phyloP scores from a whole-genome alignment of 2,797 vertebrate species.

The Hoplostethus atlanticus region DNA sequence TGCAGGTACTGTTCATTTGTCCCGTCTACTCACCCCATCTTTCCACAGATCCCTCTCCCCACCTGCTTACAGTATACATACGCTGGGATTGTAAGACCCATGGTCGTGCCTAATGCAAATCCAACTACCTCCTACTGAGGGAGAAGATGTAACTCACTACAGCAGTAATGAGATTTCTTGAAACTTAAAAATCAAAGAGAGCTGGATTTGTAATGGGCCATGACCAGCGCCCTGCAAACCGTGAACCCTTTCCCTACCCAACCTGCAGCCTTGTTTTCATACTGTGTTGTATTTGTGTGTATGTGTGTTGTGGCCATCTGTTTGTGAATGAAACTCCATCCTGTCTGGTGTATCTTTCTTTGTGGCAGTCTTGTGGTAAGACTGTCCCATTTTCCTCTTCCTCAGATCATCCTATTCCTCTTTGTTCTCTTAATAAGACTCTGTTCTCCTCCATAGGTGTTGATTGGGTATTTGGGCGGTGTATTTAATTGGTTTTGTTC shows the following conservation, averaged over 20 bases:
- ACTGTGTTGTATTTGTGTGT: slow-evolving; percentile 56
- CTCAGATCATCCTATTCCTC: slow-evolving; percentile 32
- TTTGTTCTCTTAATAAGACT: slow-evolving; percentile 33
- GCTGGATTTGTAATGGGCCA: slow-evolving; percentile 49
- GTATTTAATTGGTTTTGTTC: slow-evolving; percentile 9
- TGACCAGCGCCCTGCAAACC: slow-evolving; percentile 58
- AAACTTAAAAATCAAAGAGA: slow-evolving; percentile 9
- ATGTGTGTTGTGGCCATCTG: slow-evolving; percentile 47
- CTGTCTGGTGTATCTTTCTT: slow-evolving; percentile 37
- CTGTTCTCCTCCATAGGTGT: slow-evolving; percentile 39
- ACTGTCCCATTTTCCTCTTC: slow-evolving; percentile 27
- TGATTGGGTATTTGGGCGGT: slow-evolving; percentile 27
- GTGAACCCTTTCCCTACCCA: slow-evolving; percentile 33
- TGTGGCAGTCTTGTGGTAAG: slow-evolving; percentile 42
- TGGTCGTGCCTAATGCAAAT: slow-evolving; percentile 66
- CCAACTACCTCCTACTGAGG: slow-evolving; percentile 8
- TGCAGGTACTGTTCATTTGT: slow-evolving; percentile 94
- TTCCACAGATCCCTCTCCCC: slow-evolving; percentile 50
- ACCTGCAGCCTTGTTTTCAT: slow-evolving; percentile 40
- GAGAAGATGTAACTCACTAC: slow-evolving; percentile 1
- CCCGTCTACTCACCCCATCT: slow-evolving; percentile 79
- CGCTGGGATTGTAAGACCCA: slow-evolving; percentile 49
- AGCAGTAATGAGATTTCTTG: neutral
- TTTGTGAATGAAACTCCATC: slow-evolving; percentile 48
- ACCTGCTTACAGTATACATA: slow-evolving; percentile 43